A percentile compares a stretch with the other conserved stretches of the same genome.
Conservation (phyloP, 1,140 invertebrate genomes). For the Saccostrea cuccullata region DNA sequence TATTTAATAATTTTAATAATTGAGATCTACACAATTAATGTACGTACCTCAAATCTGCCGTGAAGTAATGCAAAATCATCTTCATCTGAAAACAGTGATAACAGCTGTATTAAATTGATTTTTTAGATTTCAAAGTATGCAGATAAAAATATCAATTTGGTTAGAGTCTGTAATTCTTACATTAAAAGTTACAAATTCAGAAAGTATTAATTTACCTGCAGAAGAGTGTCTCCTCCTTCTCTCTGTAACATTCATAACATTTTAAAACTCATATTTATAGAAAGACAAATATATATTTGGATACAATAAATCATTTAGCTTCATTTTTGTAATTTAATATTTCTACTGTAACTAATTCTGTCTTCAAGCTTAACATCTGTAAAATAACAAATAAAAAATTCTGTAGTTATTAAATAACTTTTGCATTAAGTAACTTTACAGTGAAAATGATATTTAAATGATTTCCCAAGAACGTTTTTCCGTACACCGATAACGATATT, state of each 20-base stretch:
- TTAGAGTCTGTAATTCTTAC: neutral
- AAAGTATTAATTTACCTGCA: slow-evolving; percentile 2
- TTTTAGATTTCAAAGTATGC: neutral
- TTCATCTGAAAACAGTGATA: neutral
- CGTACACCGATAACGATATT: too few species aligned
- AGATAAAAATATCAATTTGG: neutral
- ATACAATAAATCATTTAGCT: too few species aligned
- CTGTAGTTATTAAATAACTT: too few species aligned
- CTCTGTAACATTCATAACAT: neutral
- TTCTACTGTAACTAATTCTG: too few species aligned
- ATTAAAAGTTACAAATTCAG: neutral
- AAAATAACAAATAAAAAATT: too few species aligned
- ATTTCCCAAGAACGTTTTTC: too few species aligned
- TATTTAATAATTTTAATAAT: neutral
- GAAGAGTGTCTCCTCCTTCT: neutral
- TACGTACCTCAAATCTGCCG: slow-evolving; percentile 23
- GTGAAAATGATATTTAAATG: too few species aligned
- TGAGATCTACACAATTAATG: neutral
- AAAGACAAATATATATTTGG: too few species aligned
- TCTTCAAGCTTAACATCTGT: too few species aligned
- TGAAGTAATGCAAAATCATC: slow-evolving; percentile 23
- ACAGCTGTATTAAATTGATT: neutral
- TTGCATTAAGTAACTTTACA: too few species aligned
- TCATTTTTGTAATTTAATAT: too few species aligned
- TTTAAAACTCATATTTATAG: too few species aligned